phyloP scores from a whole-genome alignment of 1,140 invertebrate genomes.

The Medauroidea extradentata region DNA sequence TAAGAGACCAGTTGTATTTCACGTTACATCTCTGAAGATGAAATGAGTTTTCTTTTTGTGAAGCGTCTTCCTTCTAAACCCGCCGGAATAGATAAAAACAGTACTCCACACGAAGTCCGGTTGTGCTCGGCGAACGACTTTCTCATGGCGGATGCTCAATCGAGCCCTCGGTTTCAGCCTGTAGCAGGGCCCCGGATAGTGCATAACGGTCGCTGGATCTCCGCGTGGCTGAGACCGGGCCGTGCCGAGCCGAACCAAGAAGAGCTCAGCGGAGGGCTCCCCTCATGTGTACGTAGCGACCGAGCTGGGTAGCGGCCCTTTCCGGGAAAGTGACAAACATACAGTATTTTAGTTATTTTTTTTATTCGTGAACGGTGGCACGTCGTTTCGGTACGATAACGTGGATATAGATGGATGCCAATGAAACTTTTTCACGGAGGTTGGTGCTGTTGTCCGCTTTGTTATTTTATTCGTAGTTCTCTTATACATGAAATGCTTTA shows the following conservation, averaged over 20 bases:
- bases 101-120: too few relatives aligned
- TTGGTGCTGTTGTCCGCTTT: constrained; percentile 9
- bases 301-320: constrained; percentile 3
- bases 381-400: not conserved
- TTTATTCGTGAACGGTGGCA: too few relatives aligned
- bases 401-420: constrained; percentile 7
- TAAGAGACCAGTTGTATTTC: constrained; percentile 5
- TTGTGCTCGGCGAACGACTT: too few relatives aligned
- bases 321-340: not conserved
- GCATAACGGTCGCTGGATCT: constrained; percentile 10
- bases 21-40: constrained; percentile 5
- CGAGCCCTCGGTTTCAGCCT: not conserved
- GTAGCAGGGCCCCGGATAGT: constrained; percentile 7
- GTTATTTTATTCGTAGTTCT: constrained; percentile 1
- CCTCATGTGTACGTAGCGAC: constrained; percentile 1
- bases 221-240: constrained; percentile 9
- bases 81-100: too few relatives aligned
- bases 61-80: too few relatives aligned
- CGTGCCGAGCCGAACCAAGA: constrained; percentile 3
- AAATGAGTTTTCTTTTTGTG: constrained; percentile 8
- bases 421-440: constrained; percentile 6
- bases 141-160: constrained; percentile 4
- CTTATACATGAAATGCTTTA: not conserved
- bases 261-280: constrained; percentile 3
- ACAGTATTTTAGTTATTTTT: too few relatives aligned